Percentiles rank a stretch among this genome's conserved stretches.
These are phyloP conservation scores for Lepisosteus oculatus DNA, from an alignment of 2,113 vertebrate species.

Conservation along the genomic window DNA sequence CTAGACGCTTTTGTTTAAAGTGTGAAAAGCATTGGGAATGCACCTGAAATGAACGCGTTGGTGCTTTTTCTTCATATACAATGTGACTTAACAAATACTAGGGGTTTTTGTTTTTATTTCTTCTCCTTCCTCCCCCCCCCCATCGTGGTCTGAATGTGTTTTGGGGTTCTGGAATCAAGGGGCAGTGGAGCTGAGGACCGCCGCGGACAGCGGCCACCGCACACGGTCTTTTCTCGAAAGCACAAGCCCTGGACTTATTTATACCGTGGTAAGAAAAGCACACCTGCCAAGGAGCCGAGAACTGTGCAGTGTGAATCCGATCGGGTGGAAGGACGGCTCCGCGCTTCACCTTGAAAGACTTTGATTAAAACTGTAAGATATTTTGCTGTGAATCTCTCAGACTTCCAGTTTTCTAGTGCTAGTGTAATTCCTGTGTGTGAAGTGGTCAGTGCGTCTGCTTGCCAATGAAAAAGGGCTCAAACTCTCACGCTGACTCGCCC, in stretches of 20 bases:
- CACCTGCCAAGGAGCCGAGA: too few species aligned
- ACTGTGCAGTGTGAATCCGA: too few species aligned
- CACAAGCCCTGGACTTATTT: neutral
- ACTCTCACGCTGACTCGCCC: conserved; percentile 10
- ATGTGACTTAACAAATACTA: neutral
- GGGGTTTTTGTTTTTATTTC: neutral
- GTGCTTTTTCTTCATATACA: neutral
- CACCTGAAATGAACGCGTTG: neutral
- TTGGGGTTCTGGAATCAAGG: neutral
- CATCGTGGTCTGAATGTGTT: neutral
- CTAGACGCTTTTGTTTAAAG: neutral
- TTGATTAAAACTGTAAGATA: conserved; percentile 37
- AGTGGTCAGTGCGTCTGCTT: conserved; percentile 38
- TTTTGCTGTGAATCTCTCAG: conserved; percentile 37
- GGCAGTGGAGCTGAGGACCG: neutral
- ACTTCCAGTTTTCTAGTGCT: conserved; percentile 37
- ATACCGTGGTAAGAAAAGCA: neutral
- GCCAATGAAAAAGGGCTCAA: conserved; percentile 20
- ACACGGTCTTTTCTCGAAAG: neutral
- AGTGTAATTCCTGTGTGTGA: conserved; percentile 31
- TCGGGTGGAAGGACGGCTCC: neutral
- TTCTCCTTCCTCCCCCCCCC: neutral
- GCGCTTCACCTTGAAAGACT: conserved; percentile 2
- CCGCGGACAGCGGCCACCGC: neutral
- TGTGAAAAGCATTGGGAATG: neutral